Evolutionary conservation across 1,140 invertebrate genomes (phyloP).

Genomic region (Trichoplusia ni): DNA sequence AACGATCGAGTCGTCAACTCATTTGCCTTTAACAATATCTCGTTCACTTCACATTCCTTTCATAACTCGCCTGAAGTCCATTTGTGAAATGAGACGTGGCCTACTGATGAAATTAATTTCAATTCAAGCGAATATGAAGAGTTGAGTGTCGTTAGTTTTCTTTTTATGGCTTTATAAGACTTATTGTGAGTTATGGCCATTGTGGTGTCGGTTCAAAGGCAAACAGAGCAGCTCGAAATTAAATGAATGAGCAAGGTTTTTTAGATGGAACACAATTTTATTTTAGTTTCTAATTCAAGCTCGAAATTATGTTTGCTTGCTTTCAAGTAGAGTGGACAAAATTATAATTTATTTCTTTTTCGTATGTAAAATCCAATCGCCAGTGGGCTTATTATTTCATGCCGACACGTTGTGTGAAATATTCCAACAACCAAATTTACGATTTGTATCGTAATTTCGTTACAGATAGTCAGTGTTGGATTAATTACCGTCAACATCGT

Average conservation of each 20-base stretch:
- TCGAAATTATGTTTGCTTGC: no score
- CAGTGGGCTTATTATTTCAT: background rate
- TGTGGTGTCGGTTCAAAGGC: no score
- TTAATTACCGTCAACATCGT: background rate
- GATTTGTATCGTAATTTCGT: no score
- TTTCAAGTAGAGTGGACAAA: no score
- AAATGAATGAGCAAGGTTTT: no score
- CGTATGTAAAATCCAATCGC: background rate
- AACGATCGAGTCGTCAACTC: conserved; percentile 56
- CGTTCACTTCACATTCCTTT: conserved; percentile 52
- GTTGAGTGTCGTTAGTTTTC: conserved; percentile 19
- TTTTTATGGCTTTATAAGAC: conserved; percentile 18
- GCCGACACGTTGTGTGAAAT: conserved; percentile 15
- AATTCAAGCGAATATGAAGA: conserved; percentile 28
- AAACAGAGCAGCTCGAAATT: no score
- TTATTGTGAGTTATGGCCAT: background rate
- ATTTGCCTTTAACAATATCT: conserved; percentile 57
- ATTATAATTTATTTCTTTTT: background rate
- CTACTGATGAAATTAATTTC: conserved; percentile 35
- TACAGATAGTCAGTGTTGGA: no score
- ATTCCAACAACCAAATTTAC: background rate
- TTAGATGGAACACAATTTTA: no score
- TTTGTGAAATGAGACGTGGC: conserved; percentile 32
- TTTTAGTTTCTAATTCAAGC: no score
- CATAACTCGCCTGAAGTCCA: conserved; percentile 26